Percentiles rank a stretch among this genome's conserved stretches.
Evolutionary conservation across 2,888 invertebrate species (phyloP).

Genomic region (Leucophora obtusa): DNA sequence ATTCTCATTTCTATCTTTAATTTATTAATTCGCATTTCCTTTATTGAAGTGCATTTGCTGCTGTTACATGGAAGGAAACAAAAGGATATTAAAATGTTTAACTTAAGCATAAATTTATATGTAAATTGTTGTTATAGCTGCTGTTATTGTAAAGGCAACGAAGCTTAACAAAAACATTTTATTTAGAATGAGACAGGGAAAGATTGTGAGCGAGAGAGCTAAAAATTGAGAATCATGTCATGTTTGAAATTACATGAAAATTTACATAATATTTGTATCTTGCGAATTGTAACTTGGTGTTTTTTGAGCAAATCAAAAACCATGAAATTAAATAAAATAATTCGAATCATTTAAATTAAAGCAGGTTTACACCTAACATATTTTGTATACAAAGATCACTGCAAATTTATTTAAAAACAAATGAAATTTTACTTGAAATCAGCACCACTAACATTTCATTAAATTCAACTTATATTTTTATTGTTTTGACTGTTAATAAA

Average conservation of each 20-base stretch:
- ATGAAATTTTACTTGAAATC: too few relatives aligned
- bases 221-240: constrained; percentile 29
- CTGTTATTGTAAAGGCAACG: constrained; percentile 26
- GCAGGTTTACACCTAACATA: neutral
- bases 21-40: constrained; percentile 33
- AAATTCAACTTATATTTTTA: too few relatives aligned
- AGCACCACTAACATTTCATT: too few relatives aligned
- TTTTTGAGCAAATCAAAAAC: constrained; percentile 36
- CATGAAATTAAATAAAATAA: constrained; percentile 47
- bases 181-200: constrained; percentile 28
- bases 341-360: constrained; percentile 14
- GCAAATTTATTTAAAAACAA: too few relatives aligned
- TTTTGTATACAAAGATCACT: too few relatives aligned
- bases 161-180: constrained; percentile 44
- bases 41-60: constrained; percentile 18
- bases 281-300: neutral
- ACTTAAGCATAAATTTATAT: constrained; percentile 48
- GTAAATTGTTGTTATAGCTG: constrained; percentile 25
- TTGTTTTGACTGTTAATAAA: too few relatives aligned
- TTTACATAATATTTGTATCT: constrained; percentile 44
- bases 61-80: constrained; percentile 29
- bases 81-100: constrained; percentile 50
- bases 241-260: constrained; percentile 39
- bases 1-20: constrained; percentile 7
- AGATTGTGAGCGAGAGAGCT: neutral